Evolutionary conservation across 2,888 invertebrate genomes (phyloP), one percentile per base, ranked within the genome.

Genomic region (Mimas tiliae): DNA sequence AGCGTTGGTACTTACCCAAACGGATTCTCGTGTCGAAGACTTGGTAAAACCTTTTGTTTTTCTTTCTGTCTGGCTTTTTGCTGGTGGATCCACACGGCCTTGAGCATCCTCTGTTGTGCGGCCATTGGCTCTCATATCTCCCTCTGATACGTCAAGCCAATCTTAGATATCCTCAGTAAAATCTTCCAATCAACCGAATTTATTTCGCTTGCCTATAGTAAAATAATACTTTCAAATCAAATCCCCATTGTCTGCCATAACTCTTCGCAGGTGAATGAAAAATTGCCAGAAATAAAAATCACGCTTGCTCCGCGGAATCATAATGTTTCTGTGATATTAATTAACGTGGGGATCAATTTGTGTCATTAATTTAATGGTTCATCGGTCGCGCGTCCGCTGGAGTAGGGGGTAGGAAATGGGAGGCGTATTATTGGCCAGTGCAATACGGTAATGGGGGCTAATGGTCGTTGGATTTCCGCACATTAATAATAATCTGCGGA

Each of bases 401-500:
- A 16, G n/a, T n/a, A 8, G 34, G 7, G 0, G 11, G 11, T 42
- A 6, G 55, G 38, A 8, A 9, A 3, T 8, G 55, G 33, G 53
- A 7, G 33, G 9, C 1, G 34, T 52, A 52, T 63, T 63, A 65
- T 66, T 66, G 38, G 19, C 53, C 33, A 21, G 47, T 62, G 66
- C 65, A 66, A 63, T 66, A 63, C 52, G 16, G 63, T 66, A 63
- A 66, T 66, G 53, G 65, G 21, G 45, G 16, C 63, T 47, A 63
- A 62, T 66, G 62, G 63, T 38, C 19, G 63, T 14, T 45, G 27
- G 51, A 62, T 27, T 51, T 50, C 42, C 42, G 62, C 38, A 51
- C 66, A 63, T 66, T 52, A 66, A 66, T 63, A 66, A 66, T 63
- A 66, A 66, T 66, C 51, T 45, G 14, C 33, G 19, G 3, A 33